Evolutionary conservation across 2,797 vertebrate genomes (phyloP).

Genomic region (Thunnus albacares): DNA sequence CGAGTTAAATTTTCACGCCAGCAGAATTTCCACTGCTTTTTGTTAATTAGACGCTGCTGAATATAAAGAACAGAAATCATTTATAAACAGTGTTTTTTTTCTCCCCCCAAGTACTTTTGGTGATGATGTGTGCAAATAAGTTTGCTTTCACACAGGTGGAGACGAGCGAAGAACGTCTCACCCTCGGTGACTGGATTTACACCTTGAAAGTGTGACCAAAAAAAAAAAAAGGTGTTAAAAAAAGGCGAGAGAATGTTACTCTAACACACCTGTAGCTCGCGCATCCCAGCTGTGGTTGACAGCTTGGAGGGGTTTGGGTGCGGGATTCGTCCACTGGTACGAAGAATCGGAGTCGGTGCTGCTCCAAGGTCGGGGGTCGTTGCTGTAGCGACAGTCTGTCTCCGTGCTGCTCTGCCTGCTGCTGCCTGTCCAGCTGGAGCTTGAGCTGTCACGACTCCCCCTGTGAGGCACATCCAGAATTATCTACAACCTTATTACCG

Average conservation of each 20-base stretch:
- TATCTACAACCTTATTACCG: slow-evolving; percentile 42
- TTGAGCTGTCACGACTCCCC: slow-evolving; percentile 90
- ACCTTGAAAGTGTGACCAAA: slow-evolving; percentile 38
- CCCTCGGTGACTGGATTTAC: slow-evolving; percentile 48
- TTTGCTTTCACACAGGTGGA: slow-evolving; percentile 44
- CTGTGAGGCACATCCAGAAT: slow-evolving; percentile 89
- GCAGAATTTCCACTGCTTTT: slow-evolving; percentile 65
- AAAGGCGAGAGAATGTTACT: neutral
- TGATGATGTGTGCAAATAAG: slow-evolving; percentile 43
- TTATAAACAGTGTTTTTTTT: slow-evolving; percentile 60
- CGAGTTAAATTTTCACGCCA: slow-evolving; percentile 72
- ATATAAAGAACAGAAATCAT: slow-evolving; percentile 61
- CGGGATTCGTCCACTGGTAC: slow-evolving; percentile 80
- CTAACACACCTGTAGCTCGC: slow-evolving; percentile 58
- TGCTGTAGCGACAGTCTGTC: slow-evolving; percentile 89
- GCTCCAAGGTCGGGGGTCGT: slow-evolving; percentile 95
- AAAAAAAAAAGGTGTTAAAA: slow-evolving; percentile 21
- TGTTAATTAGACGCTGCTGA: slow-evolving; percentile 72
- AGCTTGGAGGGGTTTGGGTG: slow-evolving; percentile 56
- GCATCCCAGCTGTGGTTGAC: slow-evolving; percentile 70
- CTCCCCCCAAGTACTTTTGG: slow-evolving; percentile 16
- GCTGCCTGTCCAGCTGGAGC: slow-evolving; percentile 90
- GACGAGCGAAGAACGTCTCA: slow-evolving; percentile 47
- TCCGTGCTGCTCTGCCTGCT: slow-evolving; percentile 96
- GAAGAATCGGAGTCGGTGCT: slow-evolving; percentile 97